Percentiles rank a stretch among this genome's conserved stretches.
phyloP scores from a whole-genome alignment of 2,888 invertebrate genomes.

The Drosophila eohydei region DNA sequence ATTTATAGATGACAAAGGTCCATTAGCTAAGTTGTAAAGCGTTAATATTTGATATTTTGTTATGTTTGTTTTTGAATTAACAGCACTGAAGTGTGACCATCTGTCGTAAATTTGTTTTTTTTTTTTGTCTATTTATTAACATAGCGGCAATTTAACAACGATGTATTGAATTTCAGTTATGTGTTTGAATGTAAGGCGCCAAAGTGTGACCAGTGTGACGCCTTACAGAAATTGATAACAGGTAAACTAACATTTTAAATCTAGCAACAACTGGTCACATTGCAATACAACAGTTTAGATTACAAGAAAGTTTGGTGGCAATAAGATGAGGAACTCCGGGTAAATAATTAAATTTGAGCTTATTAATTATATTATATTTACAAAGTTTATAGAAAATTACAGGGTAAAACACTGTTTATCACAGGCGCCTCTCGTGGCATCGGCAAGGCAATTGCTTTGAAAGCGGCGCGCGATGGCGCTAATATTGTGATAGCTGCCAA shows the following conservation, averaged over 20 bases:
- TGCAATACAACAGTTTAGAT: not conserved
- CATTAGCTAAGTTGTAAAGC: conserved; percentile 62
- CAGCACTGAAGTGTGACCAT: not conserved
- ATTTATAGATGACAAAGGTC: conserved; percentile 86
- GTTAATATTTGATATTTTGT: not conserved
- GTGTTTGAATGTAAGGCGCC: not conserved
- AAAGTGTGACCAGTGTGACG: not conserved
- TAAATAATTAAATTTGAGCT: not conserved
- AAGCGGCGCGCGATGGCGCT: conserved; percentile 94
- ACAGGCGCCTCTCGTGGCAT: conserved; percentile 99
- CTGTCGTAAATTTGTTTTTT: not conserved
- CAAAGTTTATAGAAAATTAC: conserved; percentile 85
- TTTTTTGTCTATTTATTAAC: too few relatives aligned
- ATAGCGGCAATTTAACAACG: not conserved
- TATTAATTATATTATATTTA: not conserved
- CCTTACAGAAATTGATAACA: not conserved
- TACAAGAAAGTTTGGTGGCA: not conserved
- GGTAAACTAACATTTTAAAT: not conserved
- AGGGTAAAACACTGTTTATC: conserved; percentile 96
- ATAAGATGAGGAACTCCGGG: conserved; percentile 41
- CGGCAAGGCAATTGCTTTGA: conserved; percentile 96
- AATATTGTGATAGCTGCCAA: conserved; percentile 95
- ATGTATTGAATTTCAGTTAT: not conserved
- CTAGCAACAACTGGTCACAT: not conserved
- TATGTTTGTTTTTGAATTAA: not conserved